Percentiles rank a stretch among this genome's conserved stretches.
These are phyloP conservation scores for Tychaedon coryphoeus DNA, from an alignment of 2,113 vertebrate genomes.

Conservation along the genomic window DNA sequence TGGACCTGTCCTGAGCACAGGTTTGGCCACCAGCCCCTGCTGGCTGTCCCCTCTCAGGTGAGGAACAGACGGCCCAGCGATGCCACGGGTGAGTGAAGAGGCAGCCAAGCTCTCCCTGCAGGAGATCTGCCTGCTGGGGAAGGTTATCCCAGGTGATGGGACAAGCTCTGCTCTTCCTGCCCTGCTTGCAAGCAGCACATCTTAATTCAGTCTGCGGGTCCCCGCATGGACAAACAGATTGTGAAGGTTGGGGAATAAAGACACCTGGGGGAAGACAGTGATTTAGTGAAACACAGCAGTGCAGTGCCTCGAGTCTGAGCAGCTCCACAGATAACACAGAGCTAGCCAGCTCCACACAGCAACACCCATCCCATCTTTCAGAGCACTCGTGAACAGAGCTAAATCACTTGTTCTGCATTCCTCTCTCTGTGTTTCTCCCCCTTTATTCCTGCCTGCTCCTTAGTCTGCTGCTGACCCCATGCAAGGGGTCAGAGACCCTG, in stretches of 20 bases:
- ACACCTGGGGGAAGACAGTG: not conserved
- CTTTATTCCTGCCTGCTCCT: not conserved
- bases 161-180: not conserved
- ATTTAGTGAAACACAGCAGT: not conserved
- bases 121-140: not conserved
- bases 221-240: not conserved
- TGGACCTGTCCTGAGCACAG: not conserved
- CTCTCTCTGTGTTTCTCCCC: not conserved
- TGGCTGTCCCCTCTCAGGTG: not conserved
- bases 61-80: not conserved
- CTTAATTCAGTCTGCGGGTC: not conserved
- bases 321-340: not conserved
- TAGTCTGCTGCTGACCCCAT: not conserved
- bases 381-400: not conserved
- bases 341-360: not conserved
- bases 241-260: not conserved
- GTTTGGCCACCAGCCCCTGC: not conserved
- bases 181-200: not conserved
- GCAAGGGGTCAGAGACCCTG: not conserved
- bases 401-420: not conserved
- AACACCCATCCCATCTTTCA: not conserved
- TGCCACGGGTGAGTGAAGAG: not conserved
- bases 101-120: not conserved
- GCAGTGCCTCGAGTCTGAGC: not conserved
- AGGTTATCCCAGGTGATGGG: slow-evolving; percentile 12